These are phyloP conservation scores for Epizoanthus fatuus DNA, from an alignment of 92 coral and sea anemone species.

Conservation along the genomic window DNA sequence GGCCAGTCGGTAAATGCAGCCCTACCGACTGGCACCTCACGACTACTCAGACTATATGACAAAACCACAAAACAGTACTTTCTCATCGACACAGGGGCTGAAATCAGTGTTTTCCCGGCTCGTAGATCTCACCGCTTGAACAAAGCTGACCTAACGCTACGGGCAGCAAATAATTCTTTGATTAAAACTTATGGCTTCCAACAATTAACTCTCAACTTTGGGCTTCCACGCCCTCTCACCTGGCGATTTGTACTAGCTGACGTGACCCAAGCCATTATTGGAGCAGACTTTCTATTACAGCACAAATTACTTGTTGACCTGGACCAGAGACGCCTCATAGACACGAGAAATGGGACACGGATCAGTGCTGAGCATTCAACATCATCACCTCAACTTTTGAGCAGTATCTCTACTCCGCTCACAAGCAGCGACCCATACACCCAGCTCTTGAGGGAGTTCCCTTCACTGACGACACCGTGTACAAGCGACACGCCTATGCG, in stretches of 20 bases:
- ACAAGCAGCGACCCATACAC: constrained; percentile 14
- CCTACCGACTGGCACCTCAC: constrained; percentile 62
- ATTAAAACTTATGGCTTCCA: constrained; percentile 50
- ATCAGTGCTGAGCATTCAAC: constrained; percentile 24
- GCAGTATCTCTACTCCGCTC: constrained; percentile 12
- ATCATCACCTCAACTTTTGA: not conserved
- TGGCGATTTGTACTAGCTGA: constrained; percentile 58
- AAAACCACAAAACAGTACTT: constrained; percentile 54
- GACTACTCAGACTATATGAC: constrained; percentile 45
- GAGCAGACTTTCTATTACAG: constrained; percentile 63
- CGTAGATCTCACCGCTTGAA: constrained; percentile 39
- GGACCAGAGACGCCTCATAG: constrained; percentile 54
- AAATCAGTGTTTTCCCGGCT: constrained; percentile 65
- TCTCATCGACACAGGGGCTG: constrained; percentile 62
- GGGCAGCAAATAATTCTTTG: constrained; percentile 64
- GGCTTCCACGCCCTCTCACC: constrained; percentile 72
- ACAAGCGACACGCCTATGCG: constrained; percentile 27
- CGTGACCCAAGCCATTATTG: constrained; percentile 55
- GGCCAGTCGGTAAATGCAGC: constrained; percentile 64
- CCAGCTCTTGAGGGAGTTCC: constrained; percentile 41
- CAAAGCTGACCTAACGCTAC: constrained; percentile 42
- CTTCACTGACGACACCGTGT: constrained; percentile 54
- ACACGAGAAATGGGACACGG: constrained; percentile 45
- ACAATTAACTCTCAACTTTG: constrained; percentile 44
- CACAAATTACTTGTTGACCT: constrained; percentile 60